Conservation (phyloP, 2,888 invertebrate genomes). For the Amphiduros pacificus region DNA sequence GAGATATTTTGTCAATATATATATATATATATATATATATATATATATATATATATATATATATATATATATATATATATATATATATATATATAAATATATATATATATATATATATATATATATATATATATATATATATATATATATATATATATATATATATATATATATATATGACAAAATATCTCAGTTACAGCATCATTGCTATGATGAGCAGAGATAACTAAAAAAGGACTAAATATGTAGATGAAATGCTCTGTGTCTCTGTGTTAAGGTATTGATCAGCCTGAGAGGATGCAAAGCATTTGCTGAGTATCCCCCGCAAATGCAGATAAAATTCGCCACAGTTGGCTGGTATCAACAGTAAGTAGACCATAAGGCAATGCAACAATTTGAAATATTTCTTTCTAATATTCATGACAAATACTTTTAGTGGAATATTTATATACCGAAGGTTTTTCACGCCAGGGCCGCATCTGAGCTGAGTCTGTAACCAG, state of each 20-base stretch:
- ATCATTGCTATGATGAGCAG: too few species aligned
- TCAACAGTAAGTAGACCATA: slow-evolving; percentile 45
- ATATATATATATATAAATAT: slow-evolving; percentile 19
- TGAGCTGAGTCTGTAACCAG: too few species aligned
- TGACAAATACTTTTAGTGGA: too few species aligned
- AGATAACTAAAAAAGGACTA: too few species aligned
- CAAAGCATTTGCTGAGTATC: slow-evolving; percentile 52
- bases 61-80: slow-evolving; percentile 8
- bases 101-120: slow-evolving; percentile 21
- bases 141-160: slow-evolving; percentile 14
- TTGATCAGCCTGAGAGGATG: slow-evolving; percentile 50
- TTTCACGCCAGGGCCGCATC: too few species aligned
- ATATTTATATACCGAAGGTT: too few species aligned
- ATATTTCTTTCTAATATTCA: too few species aligned
- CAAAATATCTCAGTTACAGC: too few species aligned
- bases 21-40: slow-evolving; percentile 9
- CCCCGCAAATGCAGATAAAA: slow-evolving; percentile 56
- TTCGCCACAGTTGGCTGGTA: slow-evolving; percentile 54
- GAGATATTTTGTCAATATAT: background rate
- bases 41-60: slow-evolving; percentile 5
- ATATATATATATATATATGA: too few species aligned
- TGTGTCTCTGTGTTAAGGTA: slow-evolving; percentile 42
- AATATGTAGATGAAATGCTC: too few species aligned
- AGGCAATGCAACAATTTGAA: too few species aligned
- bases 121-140: slow-evolving; percentile 16